Base-by-base conservation (phyloP, 2,888 invertebrate species). In the Scrobipalpa atriplicella region DNA sequence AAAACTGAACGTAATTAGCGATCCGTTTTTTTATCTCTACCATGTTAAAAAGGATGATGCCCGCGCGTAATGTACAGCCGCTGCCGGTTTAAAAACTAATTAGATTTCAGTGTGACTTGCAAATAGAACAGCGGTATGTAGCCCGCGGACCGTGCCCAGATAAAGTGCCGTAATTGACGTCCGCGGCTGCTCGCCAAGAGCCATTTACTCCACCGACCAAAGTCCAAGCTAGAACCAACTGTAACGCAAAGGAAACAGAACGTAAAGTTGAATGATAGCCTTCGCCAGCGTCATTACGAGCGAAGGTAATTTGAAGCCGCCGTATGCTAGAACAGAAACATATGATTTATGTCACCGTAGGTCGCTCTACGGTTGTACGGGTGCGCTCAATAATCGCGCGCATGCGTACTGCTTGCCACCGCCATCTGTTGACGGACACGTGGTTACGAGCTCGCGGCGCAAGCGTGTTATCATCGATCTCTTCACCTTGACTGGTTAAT, bases 371-470 rank as follows among this genome's bases (percentile, higher is more conserved):
- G 64, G 66, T 62, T 67, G 75, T 76, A 82, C 83, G 85, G 69
- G 83, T 77, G 80, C 84, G 90, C 78, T 92, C 92, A 90, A 92
- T 92, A 92, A 79, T 75, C 69, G 76, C 72, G 78, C 83, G 85
- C 92, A 90, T 91, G 92, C 92, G 91, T 80, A 72, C 73, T 83
- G 80, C 75, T 76, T 39, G 69, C 72, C 79, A 85, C 82, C 79
- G 92, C 91, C 91, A 91, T 91, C 92, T 92, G 90, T 90, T 86
- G 90, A 84, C 81, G 72, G 80, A 81, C 90, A 91, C 91, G 92
- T 91, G 85, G 84, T 75, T 69, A 68, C 56, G 67, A 16, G 19
- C 60, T 66, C 69, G 66, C 43, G 41, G 77, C 89, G 90, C 89
- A 83, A 73, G 84, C 83, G 85, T 83, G 84, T 67, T 74, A 76